A percentile compares a stretch with the other conserved stretches of the same genome.
Conservation (phyloP, 2,888 invertebrate species). For the Chymomyza procnemis region DNA sequence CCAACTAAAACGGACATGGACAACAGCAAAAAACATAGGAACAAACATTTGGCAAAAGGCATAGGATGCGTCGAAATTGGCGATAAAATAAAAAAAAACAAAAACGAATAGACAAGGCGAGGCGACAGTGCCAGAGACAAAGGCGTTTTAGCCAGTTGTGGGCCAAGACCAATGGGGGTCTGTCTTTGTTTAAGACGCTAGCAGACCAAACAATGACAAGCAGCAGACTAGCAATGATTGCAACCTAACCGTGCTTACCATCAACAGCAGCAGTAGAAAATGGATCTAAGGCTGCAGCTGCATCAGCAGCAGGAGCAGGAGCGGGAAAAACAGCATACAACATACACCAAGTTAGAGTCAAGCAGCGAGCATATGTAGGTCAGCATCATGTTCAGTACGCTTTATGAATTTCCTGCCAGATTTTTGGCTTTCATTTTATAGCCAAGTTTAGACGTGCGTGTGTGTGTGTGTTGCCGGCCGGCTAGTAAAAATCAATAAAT, state of each 20-base stretch:
- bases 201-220: not conserved
- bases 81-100: slow-evolving; percentile 69
- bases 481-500: slow-evolving; percentile 60
- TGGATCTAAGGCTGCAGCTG: not conserved
- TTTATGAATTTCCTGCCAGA: slow-evolving; percentile 62
- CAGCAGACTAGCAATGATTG: not conserved
- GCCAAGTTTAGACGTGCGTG: not conserved
- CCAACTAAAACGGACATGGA: not conserved
- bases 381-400: slow-evolving; percentile 47
- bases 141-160: not conserved
- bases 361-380: slow-evolving; percentile 63
- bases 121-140: slow-evolving; percentile 32
- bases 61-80: slow-evolving; percentile 61
- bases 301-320: not conserved
- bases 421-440: slow-evolving; percentile 62
- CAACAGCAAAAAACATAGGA: not conserved
- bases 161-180: not conserved
- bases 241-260: not conserved
- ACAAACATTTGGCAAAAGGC: not conserved
- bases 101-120: slow-evolving; percentile 37
- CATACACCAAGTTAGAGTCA: slow-evolving; percentile 41
- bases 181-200: not conserved
- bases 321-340: not conserved
- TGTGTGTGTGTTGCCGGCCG: slow-evolving; percentile 12
- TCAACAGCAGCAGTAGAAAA: not conserved